Evolutionary conservation across 2,113 vertebrate species (phyloP).

Genomic region (Prolemur simus): DNA sequence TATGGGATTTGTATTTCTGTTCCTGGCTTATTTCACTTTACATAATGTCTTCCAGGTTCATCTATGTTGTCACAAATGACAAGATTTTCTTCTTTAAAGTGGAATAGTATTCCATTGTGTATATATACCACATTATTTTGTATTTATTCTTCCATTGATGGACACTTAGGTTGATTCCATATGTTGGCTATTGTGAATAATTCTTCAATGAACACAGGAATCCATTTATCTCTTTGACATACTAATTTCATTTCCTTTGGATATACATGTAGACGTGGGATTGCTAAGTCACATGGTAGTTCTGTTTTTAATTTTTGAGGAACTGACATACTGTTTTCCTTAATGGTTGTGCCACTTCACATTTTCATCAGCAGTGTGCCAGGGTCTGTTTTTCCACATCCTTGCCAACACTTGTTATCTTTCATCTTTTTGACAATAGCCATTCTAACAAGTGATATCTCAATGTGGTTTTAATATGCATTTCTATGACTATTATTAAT

Average conservation of each 20-base stretch:
- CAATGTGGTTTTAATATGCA: not conserved
- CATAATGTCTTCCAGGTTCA: not conserved
- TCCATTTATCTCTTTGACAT: not conserved
- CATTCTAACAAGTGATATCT: not conserved
- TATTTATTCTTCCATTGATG: not conserved
- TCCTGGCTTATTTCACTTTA: not conserved
- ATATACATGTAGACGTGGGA: not conserved
- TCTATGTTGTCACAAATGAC: not conserved
- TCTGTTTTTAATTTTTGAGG: not conserved
- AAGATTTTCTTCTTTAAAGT: not conserved
- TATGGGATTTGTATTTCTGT: not conserved
- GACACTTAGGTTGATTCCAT: not conserved
- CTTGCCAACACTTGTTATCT: not conserved
- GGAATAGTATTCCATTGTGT: not conserved
- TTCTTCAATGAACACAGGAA: not conserved
- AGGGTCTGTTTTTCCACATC: not conserved
- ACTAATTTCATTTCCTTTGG: not conserved
- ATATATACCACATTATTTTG: not conserved
- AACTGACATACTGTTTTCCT: not conserved
- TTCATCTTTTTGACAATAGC: not conserved
- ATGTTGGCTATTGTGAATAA: not conserved
- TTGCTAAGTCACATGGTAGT: not conserved
- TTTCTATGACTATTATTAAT: not conserved
- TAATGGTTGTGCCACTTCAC: not conserved
- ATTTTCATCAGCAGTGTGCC: not conserved